Conservation (phyloP, 2,113 vertebrate genomes). For the Clarias gariepinus region DNA sequence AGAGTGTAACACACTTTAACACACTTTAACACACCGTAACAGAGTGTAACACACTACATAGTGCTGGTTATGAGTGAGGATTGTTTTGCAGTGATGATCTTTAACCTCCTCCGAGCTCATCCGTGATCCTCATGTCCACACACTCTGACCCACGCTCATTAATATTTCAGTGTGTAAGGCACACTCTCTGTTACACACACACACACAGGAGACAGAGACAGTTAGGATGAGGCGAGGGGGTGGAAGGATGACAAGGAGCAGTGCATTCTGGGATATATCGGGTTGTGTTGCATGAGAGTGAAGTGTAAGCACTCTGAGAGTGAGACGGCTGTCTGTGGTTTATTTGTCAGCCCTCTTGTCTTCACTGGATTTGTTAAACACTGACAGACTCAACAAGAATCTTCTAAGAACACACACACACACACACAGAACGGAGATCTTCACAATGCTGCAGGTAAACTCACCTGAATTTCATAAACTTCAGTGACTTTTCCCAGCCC, state of each 20-base stretch:
- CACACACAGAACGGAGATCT: not conserved
- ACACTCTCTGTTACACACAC: not conserved
- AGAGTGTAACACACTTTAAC: no score
- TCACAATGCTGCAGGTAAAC: constrained; percentile 4
- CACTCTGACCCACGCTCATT: not conserved
- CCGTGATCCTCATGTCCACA: not conserved
- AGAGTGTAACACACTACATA: no score
- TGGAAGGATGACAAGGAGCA: not conserved
- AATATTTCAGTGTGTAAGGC: not conserved
- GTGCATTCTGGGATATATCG: not conserved
- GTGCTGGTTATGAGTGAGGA: not conserved
- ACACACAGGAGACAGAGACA: not conserved
- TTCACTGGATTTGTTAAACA: not conserved
- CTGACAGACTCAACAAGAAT: not conserved
- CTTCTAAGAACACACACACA: not conserved
- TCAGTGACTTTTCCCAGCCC: not conserved
- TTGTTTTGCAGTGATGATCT: not conserved
- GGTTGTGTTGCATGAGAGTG: not conserved
- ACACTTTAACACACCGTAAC: no score
- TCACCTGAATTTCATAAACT: not conserved
- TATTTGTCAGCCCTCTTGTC: not conserved
- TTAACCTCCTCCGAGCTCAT: not conserved
- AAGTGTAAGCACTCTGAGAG: not conserved
- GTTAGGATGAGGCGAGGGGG: not conserved
- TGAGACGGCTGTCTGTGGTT: not conserved